Conservation (phyloP, 2,113 vertebrate species). For the Oncorhynchus tshawytscha region DNA sequence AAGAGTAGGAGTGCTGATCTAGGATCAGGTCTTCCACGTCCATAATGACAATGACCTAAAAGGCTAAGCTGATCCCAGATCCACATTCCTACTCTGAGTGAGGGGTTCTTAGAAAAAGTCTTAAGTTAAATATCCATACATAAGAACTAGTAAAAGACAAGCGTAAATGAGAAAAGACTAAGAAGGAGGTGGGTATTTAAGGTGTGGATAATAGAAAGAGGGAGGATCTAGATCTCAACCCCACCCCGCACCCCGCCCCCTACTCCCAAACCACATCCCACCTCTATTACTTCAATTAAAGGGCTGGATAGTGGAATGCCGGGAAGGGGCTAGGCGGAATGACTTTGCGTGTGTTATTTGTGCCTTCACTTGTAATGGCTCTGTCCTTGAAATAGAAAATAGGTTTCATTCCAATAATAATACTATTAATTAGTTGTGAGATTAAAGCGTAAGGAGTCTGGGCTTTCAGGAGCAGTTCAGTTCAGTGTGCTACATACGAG, state of each 20-base stretch:
- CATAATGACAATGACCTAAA: too few species aligned
- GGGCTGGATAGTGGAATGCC: neutral
- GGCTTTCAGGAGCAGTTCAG: constrained; percentile 58
- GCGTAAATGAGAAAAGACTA: neutral
- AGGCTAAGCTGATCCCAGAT: too few species aligned
- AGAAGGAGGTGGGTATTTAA: neutral
- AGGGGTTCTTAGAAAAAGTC: constrained; percentile 1
- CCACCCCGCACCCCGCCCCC: neutral
- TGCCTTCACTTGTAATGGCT: constrained; percentile 21
- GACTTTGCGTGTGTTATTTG: constrained; percentile 34
- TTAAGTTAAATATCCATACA: neutral
- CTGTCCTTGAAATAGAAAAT: constrained; percentile 71
- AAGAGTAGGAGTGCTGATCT: too few species aligned
- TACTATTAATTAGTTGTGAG: constrained; percentile 69
- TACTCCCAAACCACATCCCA: too few species aligned
- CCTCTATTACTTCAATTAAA: constrained; percentile 16
- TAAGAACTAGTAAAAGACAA: neutral
- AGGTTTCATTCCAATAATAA: constrained; percentile 77
- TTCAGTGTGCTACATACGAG: constrained; percentile 69
- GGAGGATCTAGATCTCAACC: neutral
- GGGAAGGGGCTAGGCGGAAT: constrained; percentile 9
- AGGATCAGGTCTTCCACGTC: too few species aligned
- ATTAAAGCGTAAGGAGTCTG: constrained; percentile 47
- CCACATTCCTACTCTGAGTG: neutral
- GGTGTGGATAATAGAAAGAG: neutral